Evolutionary conservation across 1,140 invertebrate species (phyloP), one percentile per base, ranked within the genome.

Genomic region (Drosophila oshimai): DNA sequence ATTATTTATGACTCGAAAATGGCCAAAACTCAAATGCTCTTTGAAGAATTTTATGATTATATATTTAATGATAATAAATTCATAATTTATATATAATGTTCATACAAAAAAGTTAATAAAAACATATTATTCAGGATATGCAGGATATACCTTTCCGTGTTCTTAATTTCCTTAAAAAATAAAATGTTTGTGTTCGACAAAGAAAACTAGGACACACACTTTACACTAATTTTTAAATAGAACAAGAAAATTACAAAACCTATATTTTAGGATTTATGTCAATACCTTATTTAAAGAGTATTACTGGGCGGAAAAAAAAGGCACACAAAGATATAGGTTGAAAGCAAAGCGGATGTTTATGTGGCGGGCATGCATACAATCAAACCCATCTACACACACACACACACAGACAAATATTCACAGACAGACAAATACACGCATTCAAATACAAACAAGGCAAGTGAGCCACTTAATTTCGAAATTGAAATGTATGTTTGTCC

Each of bases 391-490:
- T 29, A 70, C 37, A 67, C 34, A 41, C 29, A 70, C 28, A 34
- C 29, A 55, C 24, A 17, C 29, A 6, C 20, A 13, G 17, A 37
- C n/a, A 33, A 12, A 49, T 9, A 31, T n/a, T n/a, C n/a, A 29
- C 37, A 36, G 29, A 61, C 39, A 76, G 36, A 33, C 34, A 78
- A 26, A 74, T 41, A 47, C 28, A 72, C 26, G 34, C 57, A 54
- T 49, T 41, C 57, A 62, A 65, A 73, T 36, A 55, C 74, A 74
- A 74, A 77, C 67, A 72, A 57, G 61, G 54, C 61, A 78, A 84
- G 60, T 80, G 80, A 86, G 81, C 80, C 80, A 84, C 80, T 84
- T 84, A 80, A 84, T 84, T 84, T 84, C 80, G 61, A 86, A 87
- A 87, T 86, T 86, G 81, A 87, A 86, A 86, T 80, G 57, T 73